Evolutionary conservation across 2,113 vertebrate species (phyloP).

Genomic region (Morphnarchus princeps): DNA sequence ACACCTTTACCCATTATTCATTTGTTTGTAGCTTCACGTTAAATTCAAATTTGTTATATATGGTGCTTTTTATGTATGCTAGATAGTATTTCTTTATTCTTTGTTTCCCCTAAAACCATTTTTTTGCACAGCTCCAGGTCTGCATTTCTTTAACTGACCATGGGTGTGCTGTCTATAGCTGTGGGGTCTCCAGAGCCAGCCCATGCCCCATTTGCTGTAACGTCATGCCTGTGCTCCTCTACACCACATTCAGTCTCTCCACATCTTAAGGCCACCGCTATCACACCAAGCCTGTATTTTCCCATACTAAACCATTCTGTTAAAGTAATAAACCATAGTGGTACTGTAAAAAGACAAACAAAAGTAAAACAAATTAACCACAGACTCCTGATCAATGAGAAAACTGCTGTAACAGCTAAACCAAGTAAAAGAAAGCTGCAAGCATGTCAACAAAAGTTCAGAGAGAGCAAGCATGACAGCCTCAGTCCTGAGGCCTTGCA

Average conservation of each 20-base stretch:
- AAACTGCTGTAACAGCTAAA: neutral
- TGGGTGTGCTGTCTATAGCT: neutral
- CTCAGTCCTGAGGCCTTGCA: neutral
- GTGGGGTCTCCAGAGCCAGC: neutral
- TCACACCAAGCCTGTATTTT: neutral
- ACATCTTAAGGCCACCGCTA: rapidly evolving
- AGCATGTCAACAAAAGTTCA: neutral
- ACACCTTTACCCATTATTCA: neutral
- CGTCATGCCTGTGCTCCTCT: neutral
- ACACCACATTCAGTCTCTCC: neutral
- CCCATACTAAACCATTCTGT: neutral
- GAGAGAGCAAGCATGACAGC: neutral
- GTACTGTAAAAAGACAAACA: neutral
- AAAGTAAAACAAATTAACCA: neutral
- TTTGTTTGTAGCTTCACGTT: neutral
- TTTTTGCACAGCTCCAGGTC: neutral
- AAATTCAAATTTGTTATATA: neutral
- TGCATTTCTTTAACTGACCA: neutral
- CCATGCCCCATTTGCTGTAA: neutral
- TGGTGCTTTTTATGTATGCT: neutral
- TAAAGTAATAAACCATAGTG: neutral
- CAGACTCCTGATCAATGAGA: neutral
- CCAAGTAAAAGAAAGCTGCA: neutral
- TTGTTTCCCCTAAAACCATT: neutral
- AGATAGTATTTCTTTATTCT: neutral